Base-by-base conservation (phyloP, 2,797 vertebrate genomes). In the Gouania willdenowi region DNA sequence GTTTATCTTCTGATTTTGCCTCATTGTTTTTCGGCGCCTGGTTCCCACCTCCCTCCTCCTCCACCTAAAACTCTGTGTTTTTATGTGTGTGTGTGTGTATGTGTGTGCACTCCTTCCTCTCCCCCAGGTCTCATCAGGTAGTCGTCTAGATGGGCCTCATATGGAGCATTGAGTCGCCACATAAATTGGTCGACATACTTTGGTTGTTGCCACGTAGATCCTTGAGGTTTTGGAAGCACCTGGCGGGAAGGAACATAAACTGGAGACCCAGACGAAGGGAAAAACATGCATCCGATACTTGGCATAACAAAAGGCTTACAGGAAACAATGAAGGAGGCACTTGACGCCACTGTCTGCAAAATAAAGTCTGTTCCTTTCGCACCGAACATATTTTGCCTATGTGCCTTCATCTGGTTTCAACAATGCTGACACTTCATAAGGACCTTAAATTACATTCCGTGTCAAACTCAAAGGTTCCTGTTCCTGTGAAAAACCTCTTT, bases 1-100 rank as follows among this genome's bases (percentile, higher is more conserved):
- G 80, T 89, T 87, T 87, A 83, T 90, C 85, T 87, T 88, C 78
- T 78, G 77, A 87, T 88, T 87, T 87, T 81, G 81, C 79, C 77
- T 82, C 77, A 82, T 83, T 84, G 82, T 85, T 83, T 87, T 86
- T 71, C 57, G n/a, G 37, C 40, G 60, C 62, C 66, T 59, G 59
- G 71, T 64, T 70, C 66, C 55, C 71, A 56, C 53, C 61, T 61
- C 71, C 66, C 31, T 29, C 18, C 58, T 35, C 50, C 61, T 58
- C 62, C 41, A 30, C 47, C 62, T 23, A 41, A 41, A 26, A 48
- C 25, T 47, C 51, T 40, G 40, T 39, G 21, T 50, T 38, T 38
- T 27, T 36, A 47, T 16, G 39, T 14, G 41, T 24, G 20, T 58
- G 40, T 39, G 21, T 50, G 38, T 38, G 27, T 36, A 47, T 16